Conservation (phyloP, 2,797 vertebrate species). For the Myiothlypis coronata region DNA sequence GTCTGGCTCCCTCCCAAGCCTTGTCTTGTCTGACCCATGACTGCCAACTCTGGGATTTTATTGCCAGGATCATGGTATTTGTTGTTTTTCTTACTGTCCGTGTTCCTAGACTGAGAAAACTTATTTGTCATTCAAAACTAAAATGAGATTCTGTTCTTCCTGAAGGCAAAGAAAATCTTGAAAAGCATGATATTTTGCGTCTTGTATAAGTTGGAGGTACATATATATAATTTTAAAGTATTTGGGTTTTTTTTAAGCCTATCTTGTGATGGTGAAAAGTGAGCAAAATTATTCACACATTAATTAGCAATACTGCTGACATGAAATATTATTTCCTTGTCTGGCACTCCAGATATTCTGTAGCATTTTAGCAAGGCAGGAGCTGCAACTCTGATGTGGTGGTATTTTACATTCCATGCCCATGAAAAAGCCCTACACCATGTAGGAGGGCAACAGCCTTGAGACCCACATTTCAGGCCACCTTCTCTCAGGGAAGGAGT, state of each 20-base stretch:
- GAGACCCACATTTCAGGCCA: neutral
- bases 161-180: neutral
- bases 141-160: constrained; percentile 3
- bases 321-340: constrained; percentile 1
- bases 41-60: constrained; percentile 31
- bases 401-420: neutral
- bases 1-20: constrained; percentile 52
- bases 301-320: constrained; percentile 2
- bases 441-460: neutral
- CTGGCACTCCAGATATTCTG: neutral
- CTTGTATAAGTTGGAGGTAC: neutral
- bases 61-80: constrained; percentile 31
- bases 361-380: neutral
- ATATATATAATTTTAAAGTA: neutral
- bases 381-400: neutral
- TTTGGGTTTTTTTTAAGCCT: neutral
- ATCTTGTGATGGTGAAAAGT: neutral
- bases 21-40: constrained; percentile 33
- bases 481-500: neutral
- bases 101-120: constrained; percentile 22
- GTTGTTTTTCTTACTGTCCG: constrained; percentile 36
- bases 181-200: neutral
- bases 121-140: constrained; percentile 14
- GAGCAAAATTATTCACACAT: neutral
- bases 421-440: neutral